phyloP scores from a whole-genome alignment of 2,888 invertebrate species.

The Sisyra terminalis region DNA sequence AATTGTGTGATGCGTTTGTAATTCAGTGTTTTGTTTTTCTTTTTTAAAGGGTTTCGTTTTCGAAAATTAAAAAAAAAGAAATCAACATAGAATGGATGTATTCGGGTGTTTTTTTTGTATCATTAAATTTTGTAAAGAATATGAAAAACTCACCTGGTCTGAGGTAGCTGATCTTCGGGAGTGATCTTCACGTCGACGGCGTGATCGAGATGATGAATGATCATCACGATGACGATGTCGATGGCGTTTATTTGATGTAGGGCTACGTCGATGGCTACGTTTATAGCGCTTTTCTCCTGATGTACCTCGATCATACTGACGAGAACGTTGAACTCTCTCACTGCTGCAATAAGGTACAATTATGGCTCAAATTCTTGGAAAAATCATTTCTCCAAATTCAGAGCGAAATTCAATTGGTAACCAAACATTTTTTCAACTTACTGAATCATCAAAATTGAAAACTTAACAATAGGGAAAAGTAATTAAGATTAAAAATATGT shows the following conservation, averaged over 20 bases:
- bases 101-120: background rate
- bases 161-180: constrained; percentile 34
- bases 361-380: background rate
- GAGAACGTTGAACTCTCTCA: constrained; percentile 38
- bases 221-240: constrained; percentile 35
- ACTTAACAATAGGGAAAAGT: no score
- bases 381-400: background rate
- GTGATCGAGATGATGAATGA: constrained; percentile 15
- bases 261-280: constrained; percentile 69
- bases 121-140: background rate
- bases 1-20: background rate
- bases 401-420: background rate
- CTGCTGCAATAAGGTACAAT: constrained; percentile 28
- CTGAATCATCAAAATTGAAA: no score
- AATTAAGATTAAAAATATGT: no score
- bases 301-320: constrained; percentile 53
- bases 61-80: constrained; percentile 1
- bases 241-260: constrained; percentile 59
- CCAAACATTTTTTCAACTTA: no score
- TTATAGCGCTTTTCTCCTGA: constrained; percentile 71
- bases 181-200: constrained; percentile 29
- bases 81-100: background rate
- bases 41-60: background rate
- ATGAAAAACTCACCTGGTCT: constrained; percentile 23
- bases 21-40: background rate